Percentiles rank a stretch among this genome's conserved stretches.
Conservation (phyloP, 2,113 vertebrate genomes). For the Agapornis roseicollis region DNA sequence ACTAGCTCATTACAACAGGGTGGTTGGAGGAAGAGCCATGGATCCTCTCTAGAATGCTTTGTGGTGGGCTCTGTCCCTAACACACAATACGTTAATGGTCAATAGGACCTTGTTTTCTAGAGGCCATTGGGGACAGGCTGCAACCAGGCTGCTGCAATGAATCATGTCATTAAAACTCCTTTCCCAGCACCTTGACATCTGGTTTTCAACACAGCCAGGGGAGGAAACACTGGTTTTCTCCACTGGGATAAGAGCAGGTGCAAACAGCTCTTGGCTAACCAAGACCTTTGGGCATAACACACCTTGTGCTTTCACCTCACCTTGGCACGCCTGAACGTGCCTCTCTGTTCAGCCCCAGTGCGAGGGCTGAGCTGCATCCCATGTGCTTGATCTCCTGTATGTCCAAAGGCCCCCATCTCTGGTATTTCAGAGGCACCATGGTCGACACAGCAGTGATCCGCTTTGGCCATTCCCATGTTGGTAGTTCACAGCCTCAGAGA, state of each 20-base stretch:
- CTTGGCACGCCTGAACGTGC: neutral
- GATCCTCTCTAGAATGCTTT: neutral
- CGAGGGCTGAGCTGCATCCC: neutral
- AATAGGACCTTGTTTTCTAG: neutral
- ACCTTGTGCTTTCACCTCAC: fast-evolving
- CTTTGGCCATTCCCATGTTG: neutral
- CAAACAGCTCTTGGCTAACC: neutral
- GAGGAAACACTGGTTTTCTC: neutral
- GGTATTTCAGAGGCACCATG: fast-evolving
- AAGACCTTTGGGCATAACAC: neutral
- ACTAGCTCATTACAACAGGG: neutral
- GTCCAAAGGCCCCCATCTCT: fast-evolving
- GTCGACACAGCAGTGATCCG: fast-evolving
- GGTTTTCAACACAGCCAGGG: neutral
- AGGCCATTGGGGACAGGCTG: neutral
- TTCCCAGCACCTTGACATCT: neutral
- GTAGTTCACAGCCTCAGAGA: neutral
- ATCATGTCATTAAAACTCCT: neutral
- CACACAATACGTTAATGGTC: neutral
- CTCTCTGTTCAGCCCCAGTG: neutral
- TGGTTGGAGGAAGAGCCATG: neutral
- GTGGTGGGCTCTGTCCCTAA: neutral
- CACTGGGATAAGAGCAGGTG: neutral
- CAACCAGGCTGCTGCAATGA: neutral
- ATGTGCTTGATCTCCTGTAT: neutral